phyloP scores from a whole-genome alignment of 2,888 invertebrate genomes.

The Macrosiphum euphorbiae region DNA sequence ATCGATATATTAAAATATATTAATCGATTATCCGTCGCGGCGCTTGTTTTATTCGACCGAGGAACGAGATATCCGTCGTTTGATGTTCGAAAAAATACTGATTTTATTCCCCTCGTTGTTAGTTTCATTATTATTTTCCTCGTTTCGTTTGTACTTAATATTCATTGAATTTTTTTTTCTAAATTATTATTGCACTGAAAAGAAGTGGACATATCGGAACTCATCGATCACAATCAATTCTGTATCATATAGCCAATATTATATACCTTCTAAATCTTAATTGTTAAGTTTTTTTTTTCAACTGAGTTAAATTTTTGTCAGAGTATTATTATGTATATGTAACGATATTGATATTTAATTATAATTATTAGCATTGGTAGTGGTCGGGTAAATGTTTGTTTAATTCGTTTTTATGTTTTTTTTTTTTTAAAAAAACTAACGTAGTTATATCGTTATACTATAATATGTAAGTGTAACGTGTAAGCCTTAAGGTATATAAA shows the following conservation, averaged over 20 bases:
- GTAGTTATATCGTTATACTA: neutral
- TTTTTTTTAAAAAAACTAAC: slow-evolving; percentile 26
- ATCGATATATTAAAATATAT: neutral
- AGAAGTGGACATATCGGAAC: slow-evolving; percentile 60
- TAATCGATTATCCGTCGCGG: neutral
- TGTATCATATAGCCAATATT: slow-evolving; percentile 58
- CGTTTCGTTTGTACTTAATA: slow-evolving; percentile 26
- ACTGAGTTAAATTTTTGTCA: slow-evolving; percentile 42
- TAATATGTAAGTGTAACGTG: slow-evolving; percentile 1
- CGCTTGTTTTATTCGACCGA: neutral
- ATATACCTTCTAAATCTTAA: slow-evolving; percentile 56
- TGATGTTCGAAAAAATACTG: neutral
- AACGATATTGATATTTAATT: slow-evolving; percentile 41
- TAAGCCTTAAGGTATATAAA: slow-evolving; percentile 9
- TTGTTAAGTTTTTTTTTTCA: slow-evolving; percentile 61
- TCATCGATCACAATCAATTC: slow-evolving; percentile 62
- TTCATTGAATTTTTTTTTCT: neutral
- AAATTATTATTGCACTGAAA: slow-evolving; percentile 49
- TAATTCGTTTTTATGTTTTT: neutral
- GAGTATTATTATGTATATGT: slow-evolving; percentile 50
- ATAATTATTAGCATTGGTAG: slow-evolving; percentile 46
- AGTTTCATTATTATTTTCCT: slow-evolving; percentile 48
- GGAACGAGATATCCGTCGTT: slow-evolving; percentile 18
- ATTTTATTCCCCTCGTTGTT: neutral
- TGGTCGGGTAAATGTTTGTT: slow-evolving; percentile 51